A percentile compares a stretch with the other conserved stretches of the same genome.
phyloP scores from a whole-genome alignment of 2,113 vertebrate species.

The Bubalus kerabau region DNA sequence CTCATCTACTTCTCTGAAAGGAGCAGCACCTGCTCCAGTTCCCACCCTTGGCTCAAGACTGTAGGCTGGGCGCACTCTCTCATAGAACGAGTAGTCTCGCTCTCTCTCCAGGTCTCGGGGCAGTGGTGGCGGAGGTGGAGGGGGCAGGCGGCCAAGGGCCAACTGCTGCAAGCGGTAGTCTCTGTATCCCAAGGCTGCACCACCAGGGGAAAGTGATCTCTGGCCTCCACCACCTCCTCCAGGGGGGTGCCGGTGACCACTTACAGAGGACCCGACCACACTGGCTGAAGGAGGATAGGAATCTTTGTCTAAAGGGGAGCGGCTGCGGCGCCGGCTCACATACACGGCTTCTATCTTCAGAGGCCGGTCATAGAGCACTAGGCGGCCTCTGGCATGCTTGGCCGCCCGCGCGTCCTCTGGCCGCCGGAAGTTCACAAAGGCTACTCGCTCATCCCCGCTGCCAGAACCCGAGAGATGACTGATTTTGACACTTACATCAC shows the following conservation, averaged over 20 bases:
- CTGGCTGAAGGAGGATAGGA: slow-evolving; percentile 73
- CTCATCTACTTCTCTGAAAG: slow-evolving; percentile 92
- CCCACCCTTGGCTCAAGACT: slow-evolving; percentile 86
- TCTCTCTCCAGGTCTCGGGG: slow-evolving; percentile 93
- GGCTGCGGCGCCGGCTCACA: slow-evolving; percentile 88
- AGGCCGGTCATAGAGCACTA: slow-evolving; percentile 94
- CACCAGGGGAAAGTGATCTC: slow-evolving; percentile 87
- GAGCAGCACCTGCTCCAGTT: slow-evolving; percentile 78
- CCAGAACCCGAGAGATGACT: slow-evolving; percentile 84
- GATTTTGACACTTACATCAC: slow-evolving; percentile 96
- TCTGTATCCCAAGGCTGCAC: slow-evolving; percentile 90
- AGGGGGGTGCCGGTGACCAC: slow-evolving; percentile 83
- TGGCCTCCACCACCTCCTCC: slow-evolving; percentile 79
- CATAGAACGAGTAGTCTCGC: slow-evolving; percentile 90
- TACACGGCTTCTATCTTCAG: slow-evolving; percentile 95
- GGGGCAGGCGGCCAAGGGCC: slow-evolving; percentile 91
- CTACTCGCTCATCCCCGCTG: slow-evolving; percentile 92
- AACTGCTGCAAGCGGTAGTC: slow-evolving; percentile 96
- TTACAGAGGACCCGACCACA: slow-evolving; percentile 75
- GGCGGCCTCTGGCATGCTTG: slow-evolving; percentile 91
- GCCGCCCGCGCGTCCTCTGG: slow-evolving; percentile 94
- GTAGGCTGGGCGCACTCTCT: slow-evolving; percentile 88
- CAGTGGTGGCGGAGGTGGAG: slow-evolving; percentile 90
- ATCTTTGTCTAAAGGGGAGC: slow-evolving; percentile 92
- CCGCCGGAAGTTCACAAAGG: slow-evolving; percentile 95